Evolutionary conservation across 1,140 invertebrate species (phyloP).

Genomic region (Lutraria rhynchaena): DNA sequence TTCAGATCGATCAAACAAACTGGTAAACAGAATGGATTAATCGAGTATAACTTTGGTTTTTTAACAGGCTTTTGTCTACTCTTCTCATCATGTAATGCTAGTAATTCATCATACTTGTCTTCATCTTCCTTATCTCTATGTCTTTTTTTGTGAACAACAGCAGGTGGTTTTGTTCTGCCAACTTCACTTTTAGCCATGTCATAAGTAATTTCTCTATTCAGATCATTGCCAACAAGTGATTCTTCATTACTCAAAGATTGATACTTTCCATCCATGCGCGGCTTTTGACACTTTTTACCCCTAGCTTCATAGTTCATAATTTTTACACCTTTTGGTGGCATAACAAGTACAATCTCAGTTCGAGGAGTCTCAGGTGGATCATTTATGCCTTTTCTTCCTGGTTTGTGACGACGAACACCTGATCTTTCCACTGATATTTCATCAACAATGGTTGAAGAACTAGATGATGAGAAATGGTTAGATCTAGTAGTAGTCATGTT

Average conservation of each 20-base stretch:
- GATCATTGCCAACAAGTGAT: not conserved
- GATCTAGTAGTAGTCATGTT: too few species aligned
- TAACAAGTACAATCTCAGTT: constrained; percentile 40
- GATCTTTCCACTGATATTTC: not conserved
- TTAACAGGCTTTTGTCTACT: constrained; percentile 22
- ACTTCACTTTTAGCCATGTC: not conserved
- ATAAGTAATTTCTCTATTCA: constrained; percentile 13
- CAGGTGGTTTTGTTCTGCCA: too few species aligned
- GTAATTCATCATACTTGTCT: not conserved
- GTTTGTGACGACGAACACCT: constrained; percentile 6
- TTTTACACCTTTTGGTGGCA: constrained; percentile 41
- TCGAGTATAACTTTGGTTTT: constrained; percentile 49
- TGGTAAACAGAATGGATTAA: constrained; percentile 56
- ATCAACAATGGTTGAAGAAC: too few species aligned
- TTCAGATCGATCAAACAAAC: constrained; percentile 44
- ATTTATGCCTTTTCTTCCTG: constrained; percentile 15
- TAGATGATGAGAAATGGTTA: too few species aligned
- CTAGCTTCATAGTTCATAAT: constrained; percentile 22
- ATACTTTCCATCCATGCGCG: constrained; percentile 29
- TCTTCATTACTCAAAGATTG: constrained; percentile 2
- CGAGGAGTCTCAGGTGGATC: constrained; percentile 13
- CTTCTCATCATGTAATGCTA: not conserved
- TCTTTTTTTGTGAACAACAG: not conserved
- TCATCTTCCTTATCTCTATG: not conserved
- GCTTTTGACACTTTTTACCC: not conserved